Conservation (phyloP, 2,797 vertebrate genomes). For the Danio tinwini region DNA sequence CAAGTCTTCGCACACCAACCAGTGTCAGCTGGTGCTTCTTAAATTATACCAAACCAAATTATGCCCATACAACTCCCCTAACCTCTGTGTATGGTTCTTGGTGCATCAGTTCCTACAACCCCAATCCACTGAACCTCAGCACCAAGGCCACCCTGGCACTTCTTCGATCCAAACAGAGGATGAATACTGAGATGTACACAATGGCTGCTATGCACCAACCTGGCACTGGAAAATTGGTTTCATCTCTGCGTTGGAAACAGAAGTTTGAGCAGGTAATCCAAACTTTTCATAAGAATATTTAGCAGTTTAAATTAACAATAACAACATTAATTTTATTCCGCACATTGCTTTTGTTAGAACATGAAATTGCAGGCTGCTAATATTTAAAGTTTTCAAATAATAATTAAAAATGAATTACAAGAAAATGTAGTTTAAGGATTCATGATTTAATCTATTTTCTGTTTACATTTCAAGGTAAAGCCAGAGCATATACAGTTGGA, state of each 20-base stretch:
- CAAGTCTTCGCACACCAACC: conserved; percentile 92
- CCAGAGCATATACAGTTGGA: conserved; percentile 91
- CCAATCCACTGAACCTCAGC: conserved; percentile 93
- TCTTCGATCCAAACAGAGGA: conserved; percentile 92
- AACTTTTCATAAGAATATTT: not conserved
- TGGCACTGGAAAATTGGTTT: conserved; percentile 92
- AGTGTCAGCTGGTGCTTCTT: conserved; percentile 98
- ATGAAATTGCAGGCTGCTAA: not conserved
- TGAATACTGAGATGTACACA: conserved; percentile 84
- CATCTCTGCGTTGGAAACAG: conserved; percentile 92
- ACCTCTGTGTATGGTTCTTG: conserved; percentile 95
- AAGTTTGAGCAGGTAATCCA: conserved; percentile 91
- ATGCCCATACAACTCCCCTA: conserved; percentile 78
- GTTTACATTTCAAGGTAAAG: conserved; percentile 84
- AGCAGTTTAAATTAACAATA: not conserved
- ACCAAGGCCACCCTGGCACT: conserved; percentile 94
- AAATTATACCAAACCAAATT: conserved; percentile 95
- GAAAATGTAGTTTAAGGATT: not conserved
- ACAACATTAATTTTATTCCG: not conserved
- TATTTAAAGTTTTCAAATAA: not conserved
- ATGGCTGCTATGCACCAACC: conserved; percentile 88
- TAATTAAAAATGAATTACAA: not conserved
- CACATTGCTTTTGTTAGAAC: not conserved
- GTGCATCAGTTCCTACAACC: conserved; percentile 94
- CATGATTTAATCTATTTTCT: conserved; percentile 41